These are phyloP conservation scores for Oryzias sinensis DNA, from an alignment of 2,797 vertebrate genomes.

Conservation along the genomic window DNA sequence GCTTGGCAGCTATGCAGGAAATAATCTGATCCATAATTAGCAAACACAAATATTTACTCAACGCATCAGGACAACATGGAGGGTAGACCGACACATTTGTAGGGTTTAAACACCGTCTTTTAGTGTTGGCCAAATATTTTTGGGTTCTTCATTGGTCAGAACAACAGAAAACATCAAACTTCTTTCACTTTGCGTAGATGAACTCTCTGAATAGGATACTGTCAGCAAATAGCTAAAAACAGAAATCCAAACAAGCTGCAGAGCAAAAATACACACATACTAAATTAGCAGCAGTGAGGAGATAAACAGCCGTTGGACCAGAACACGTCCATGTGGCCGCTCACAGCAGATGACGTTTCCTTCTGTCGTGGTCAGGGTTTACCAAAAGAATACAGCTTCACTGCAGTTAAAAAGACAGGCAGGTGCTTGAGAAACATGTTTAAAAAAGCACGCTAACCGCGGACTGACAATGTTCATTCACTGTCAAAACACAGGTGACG, in stretches of 20 bases:
- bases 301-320: slow-evolving; percentile 34
- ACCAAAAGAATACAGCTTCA: not conserved
- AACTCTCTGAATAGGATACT: slow-evolving; percentile 56
- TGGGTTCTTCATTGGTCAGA: no score
- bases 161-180: slow-evolving; percentile 12
- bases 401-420: not conserved
- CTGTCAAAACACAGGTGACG: slow-evolving; percentile 59
- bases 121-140: no score
- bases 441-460: not conserved
- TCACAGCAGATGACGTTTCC: slow-evolving; percentile 24
- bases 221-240: slow-evolving; percentile 47
- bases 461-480: slow-evolving; percentile 16
- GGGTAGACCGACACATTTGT: no score
- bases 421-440: not conserved
- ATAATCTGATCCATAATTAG: no score
- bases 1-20: no score
- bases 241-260: slow-evolving; percentile 62
- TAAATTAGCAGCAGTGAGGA: slow-evolving; percentile 62
- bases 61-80: no score
- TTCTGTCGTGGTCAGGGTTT: slow-evolving; percentile 1
- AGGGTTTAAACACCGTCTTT: no score
- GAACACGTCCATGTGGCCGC: slow-evolving; percentile 37
- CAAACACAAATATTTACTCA: no score
- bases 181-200: slow-evolving; percentile 3
- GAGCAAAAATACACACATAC: slow-evolving; percentile 62